A percentile compares a stretch with the other conserved stretches of the same genome.
These are phyloP conservation scores for Cygnus buccinator DNA, from an alignment of 2,113 vertebrate species.

Conservation along the genomic window DNA sequence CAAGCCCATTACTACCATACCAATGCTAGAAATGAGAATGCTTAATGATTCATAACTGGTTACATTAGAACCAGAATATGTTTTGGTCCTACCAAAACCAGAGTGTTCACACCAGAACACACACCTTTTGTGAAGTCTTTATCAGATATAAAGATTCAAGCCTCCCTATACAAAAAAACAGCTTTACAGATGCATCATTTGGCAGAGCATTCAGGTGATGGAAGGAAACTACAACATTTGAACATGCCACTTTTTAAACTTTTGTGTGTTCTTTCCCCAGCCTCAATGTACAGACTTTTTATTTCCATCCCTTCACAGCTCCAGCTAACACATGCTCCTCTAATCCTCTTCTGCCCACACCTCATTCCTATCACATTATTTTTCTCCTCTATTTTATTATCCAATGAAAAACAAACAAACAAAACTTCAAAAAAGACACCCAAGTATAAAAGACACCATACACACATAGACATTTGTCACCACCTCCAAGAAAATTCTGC, in stretches of 20 bases:
- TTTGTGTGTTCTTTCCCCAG: neutral
- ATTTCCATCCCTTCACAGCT: neutral
- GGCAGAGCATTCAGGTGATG: neutral
- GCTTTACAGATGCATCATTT: neutral
- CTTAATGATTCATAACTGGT: neutral
- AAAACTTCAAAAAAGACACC: neutral
- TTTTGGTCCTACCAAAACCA: too few species aligned
- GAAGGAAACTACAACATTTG: neutral
- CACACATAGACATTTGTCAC: rapidly evolving
- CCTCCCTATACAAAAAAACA: neutral
- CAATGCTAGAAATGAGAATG: neutral
- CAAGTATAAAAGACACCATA: neutral
- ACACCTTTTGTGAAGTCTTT: neutral
- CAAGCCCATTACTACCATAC: neutral
- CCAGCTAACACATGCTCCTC: neutral
- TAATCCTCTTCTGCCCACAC: neutral
- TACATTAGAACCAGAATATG: neutral
- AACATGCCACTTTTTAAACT: neutral
- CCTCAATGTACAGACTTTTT: neutral
- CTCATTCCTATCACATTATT: neutral
- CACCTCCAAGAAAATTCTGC: neutral
- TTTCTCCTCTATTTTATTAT: neutral
- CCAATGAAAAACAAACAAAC: neutral
- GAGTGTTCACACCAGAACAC: neutral
- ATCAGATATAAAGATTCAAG: neutral